A percentile compares a stretch with the other conserved stretches of the same genome.
Evolutionary conservation across 2,797 vertebrate genomes (phyloP).

Genomic region (Hozukius guyotensis): DNA sequence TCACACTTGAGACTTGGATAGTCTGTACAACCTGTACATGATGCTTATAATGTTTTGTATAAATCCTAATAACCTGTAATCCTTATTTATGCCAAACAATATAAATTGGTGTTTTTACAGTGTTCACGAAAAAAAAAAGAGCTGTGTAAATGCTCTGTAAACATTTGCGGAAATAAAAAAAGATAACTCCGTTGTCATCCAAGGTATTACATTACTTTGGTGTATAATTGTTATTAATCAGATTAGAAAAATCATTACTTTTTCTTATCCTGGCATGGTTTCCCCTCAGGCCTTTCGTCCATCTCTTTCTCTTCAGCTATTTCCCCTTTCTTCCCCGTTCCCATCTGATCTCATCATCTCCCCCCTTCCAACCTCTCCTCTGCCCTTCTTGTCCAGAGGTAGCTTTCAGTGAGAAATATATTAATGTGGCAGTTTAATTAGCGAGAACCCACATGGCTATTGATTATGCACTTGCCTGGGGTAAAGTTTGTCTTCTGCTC

Average conservation of each 20-base stretch:
- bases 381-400: constrained; percentile 43
- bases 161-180: neutral
- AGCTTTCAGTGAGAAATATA: constrained; percentile 73
- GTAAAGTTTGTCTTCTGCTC: constrained; percentile 82
- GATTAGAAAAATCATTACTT: neutral
- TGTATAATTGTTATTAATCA: neutral
- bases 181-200: neutral
- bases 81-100: neutral
- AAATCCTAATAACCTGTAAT: neutral
- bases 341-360: constrained; percentile 38
- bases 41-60: neutral
- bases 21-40: no score
- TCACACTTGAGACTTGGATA: no score
- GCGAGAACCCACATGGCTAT: constrained; percentile 73
- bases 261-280: constrained; percentile 2
- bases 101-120: neutral
- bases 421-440: constrained; percentile 83
- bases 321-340: constrained; percentile 32
- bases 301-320: constrained; percentile 3
- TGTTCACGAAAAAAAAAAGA: neutral
- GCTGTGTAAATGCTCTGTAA: neutral
- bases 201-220: neutral
- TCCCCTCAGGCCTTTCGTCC: neutral
- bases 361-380: constrained; percentile 31
- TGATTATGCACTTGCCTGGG: constrained; percentile 80